Conservation (phyloP, 2,797 vertebrate genomes). For the Lindbergichthys nudifrons region DNA sequence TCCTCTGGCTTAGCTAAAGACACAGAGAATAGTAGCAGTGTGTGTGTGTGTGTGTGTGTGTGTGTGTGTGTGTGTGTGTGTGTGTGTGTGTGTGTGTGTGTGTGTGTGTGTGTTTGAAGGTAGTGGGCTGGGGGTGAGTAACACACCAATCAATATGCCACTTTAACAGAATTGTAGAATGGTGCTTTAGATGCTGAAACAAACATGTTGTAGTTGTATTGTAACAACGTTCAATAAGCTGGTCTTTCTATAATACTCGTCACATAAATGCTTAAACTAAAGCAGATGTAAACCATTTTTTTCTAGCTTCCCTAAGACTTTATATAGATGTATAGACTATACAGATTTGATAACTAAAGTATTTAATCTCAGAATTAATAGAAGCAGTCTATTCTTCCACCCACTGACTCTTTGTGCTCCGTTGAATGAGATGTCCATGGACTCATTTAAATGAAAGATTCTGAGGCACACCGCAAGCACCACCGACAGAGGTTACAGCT, state of each 20-base stretch:
- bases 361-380: neutral
- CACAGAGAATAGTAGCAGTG: slow-evolving; percentile 38
- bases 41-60: neutral
- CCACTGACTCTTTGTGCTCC: neutral
- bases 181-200: neutral
- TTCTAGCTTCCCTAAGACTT: neutral
- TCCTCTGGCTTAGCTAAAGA: slow-evolving; percentile 68
- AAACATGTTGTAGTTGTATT: neutral
- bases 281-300: neutral
- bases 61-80: neutral
- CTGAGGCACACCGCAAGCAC: no score
- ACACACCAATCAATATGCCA: slow-evolving; percentile 11
- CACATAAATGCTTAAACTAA: neutral
- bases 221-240: neutral
- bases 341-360: neutral
- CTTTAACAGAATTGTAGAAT: neutral
- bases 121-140: neutral
- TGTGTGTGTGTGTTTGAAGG: neutral
- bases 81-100: neutral
- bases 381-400: no score
- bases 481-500: no score
- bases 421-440: neutral
- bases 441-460: no score
- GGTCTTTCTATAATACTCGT: neutral
- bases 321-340: neutral